These are phyloP conservation scores for Bembecia ichneumoniformis DNA, from an alignment of 2,888 invertebrate genomes.

Conservation along the genomic window DNA sequence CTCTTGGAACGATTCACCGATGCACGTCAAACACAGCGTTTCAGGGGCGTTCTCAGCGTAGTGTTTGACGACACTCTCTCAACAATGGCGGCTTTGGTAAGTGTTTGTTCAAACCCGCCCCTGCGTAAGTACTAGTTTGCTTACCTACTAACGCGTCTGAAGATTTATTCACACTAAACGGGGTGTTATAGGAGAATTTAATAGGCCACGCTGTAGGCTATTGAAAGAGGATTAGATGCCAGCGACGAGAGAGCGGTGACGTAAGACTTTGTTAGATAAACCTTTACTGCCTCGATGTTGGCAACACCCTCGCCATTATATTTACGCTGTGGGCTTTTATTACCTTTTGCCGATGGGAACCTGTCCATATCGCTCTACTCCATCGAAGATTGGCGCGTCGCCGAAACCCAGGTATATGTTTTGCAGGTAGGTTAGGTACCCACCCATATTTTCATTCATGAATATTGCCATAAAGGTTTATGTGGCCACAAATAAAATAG, in stretches of 20 bases:
- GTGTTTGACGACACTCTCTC: conserved; percentile 47
- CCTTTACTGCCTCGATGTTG: not conserved
- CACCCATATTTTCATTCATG: too few relatives aligned
- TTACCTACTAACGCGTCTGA: conserved; percentile 29
- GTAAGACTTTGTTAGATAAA: not conserved
- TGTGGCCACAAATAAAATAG: too few relatives aligned
- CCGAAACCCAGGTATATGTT: not conserved
- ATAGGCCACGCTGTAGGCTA: not conserved
- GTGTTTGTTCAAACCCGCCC: conserved; percentile 28
- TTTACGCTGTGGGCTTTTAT: not conserved
- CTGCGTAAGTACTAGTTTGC: conserved; percentile 27
- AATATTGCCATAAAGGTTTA: too few relatives aligned
- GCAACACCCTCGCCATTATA: not conserved
- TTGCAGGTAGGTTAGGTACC: too few relatives aligned
- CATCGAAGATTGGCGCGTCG: not conserved
- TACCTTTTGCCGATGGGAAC: not conserved
- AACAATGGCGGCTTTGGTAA: conserved; percentile 32
- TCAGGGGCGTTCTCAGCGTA: conserved; percentile 24
- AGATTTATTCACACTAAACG: conserved; percentile 10
- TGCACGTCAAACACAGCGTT: conserved; percentile 42
- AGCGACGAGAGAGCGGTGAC: not conserved
- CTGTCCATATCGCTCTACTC: not conserved
- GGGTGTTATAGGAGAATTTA: not conserved
- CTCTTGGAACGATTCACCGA: conserved; percentile 39
- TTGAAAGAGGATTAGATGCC: not conserved